Base-by-base conservation (phyloP, 92 coral and sea anemone species). In the Epizoanthus fatuus region DNA sequence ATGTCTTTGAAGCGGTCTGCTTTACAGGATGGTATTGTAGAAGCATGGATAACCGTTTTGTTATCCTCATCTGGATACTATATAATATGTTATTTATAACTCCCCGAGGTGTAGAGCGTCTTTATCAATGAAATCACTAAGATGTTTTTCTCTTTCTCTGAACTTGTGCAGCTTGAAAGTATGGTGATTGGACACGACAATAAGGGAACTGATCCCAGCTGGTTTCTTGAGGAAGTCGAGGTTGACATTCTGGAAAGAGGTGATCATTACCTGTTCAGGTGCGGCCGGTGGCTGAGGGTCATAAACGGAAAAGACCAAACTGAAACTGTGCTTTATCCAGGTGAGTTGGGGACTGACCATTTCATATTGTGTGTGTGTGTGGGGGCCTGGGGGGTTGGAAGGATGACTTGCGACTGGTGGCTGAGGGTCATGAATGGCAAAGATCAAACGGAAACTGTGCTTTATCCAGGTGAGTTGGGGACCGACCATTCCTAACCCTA, bases 101-200 rank as follows among this genome's bases (percentile, higher is more conserved):
- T 0, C 10, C 3, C 0, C 49, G 49, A 6, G 0, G 49, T 44
- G 8, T 9, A 6, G 10, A 44, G 8, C 3, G 8, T 44, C 49
- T 5, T 44, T 44, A 44, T 44, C 49, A 44, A 44, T 9, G 49
- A 44, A 5, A 44, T 6, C 1, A 44, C 49, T 44, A 44, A 44
- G 49, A 29, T 29, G 49, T 44, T 10, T 44, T 44, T 44, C 49
- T 44, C 49, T 5, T 44, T 4, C 9, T 42, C 13, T 35, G 45
- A 49, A 14, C 60, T 53, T 58, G 55, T 72, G 11, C 72, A 94
- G 98, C 95, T 94, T 4, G 77, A 94, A 56, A 87, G 86, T 51
- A 88, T 94, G 86, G 92, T 92, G 9, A 90, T 94, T 19, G 98
- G 98, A 22, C 98, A 94, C 76, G 93, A 94, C 72, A 90, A 94